Conservation (phyloP, 2,113 vertebrate genomes). For the Pogonocichla stellata region DNA sequence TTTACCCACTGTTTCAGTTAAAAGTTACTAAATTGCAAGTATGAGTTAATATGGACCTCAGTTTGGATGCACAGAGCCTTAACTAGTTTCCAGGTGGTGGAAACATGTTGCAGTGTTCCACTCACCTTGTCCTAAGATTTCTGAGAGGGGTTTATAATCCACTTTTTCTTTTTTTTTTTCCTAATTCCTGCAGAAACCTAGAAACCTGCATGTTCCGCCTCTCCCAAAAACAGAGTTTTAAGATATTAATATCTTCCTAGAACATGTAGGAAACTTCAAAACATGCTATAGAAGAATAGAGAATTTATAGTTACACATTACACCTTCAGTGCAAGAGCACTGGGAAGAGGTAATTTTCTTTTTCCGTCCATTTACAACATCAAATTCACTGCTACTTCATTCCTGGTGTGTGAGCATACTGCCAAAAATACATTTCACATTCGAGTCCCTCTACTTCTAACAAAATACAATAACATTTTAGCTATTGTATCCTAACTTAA, state of each 20-base stretch:
- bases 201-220: background rate
- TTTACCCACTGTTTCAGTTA: background rate
- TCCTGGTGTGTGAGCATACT: background rate
- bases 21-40: background rate
- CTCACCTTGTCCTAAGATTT: accelerated
- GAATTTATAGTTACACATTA: background rate
- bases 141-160: accelerated
- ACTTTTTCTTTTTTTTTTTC: background rate
- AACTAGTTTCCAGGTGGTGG: background rate
- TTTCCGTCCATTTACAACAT: background rate
- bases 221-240: background rate
- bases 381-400: background rate
- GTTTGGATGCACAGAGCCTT: background rate
- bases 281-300: background rate
- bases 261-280: background rate
- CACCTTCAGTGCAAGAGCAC: background rate
- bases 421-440: background rate
- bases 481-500: background rate
- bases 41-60: background rate
- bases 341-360: background rate
- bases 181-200: background rate
- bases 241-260: background rate
- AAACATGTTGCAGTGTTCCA: background rate
- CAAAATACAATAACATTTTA: background rate
- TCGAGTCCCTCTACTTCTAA: background rate